These are phyloP conservation scores for Drosophila histrio DNA, from an alignment of 2,888 invertebrate genomes.

Conservation along the genomic window DNA sequence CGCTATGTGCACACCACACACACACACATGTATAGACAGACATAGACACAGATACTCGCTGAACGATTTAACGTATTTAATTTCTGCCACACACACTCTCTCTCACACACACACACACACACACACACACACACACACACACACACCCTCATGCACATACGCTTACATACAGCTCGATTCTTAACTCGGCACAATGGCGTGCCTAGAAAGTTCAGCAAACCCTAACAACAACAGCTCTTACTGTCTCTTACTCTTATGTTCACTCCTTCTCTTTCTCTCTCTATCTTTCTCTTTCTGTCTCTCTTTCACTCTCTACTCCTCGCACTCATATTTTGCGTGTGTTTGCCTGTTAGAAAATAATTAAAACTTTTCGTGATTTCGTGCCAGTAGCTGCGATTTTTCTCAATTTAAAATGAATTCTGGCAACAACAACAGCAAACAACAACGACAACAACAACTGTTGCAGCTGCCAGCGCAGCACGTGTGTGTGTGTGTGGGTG, in stretches of 20 bases:
- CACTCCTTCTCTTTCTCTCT: not conserved
- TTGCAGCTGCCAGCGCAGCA: constrained; percentile 19
- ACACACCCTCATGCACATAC: not conserved
- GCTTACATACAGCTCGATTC: constrained; percentile 6
- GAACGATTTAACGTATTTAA: constrained; percentile 76
- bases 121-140: not conserved
- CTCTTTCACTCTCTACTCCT: not conserved
- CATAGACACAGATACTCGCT: constrained; percentile 6
- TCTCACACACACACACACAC: constrained; percentile 1
- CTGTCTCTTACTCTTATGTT: too few relatives aligned
- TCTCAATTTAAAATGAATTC: constrained; percentile 77
- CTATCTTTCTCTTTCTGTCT: not conserved
- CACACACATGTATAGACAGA: constrained; percentile 1
- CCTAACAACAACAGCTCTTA: constrained; percentile 32
- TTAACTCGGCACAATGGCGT: constrained; percentile 36
- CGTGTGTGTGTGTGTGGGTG: not conserved
- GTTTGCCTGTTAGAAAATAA: constrained; percentile 77
- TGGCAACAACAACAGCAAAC: constrained; percentile 43
- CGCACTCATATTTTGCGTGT: constrained; percentile 47
- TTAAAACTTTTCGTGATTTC: constrained; percentile 77
- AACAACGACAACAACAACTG: constrained; percentile 36
- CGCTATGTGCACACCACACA: constrained; percentile 39
- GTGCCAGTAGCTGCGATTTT: constrained; percentile 76
- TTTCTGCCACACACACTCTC: constrained; percentile 38
- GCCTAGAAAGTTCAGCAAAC: constrained; percentile 61